Evolutionary conservation across 2,888 invertebrate species (phyloP).

Genomic region (Dusona sp.): DNA sequence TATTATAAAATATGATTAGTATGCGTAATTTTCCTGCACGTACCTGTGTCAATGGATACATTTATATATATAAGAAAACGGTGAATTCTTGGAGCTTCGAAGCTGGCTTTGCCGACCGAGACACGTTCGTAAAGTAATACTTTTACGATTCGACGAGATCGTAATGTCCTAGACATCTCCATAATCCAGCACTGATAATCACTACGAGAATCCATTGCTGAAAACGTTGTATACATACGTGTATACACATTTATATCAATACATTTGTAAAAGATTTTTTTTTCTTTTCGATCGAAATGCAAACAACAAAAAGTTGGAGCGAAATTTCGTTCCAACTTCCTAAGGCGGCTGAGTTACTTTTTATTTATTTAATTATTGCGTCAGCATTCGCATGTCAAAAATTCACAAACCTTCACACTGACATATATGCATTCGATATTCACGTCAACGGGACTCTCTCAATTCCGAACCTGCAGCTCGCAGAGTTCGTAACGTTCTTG

Average conservation of each 20-base stretch:
- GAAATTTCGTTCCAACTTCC: too few relatives aligned
- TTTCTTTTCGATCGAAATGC: conserved; percentile 27
- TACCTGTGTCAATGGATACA: not conserved
- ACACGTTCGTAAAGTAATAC: conserved; percentile 68
- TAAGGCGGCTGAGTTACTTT: not conserved
- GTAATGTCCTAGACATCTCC: conserved; percentile 82
- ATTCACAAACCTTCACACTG: not conserved
- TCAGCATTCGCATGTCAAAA: conserved; percentile 14
- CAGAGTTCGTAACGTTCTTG: conserved; percentile 50
- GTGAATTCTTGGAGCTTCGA: conserved; percentile 27
- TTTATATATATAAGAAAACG: conserved; percentile 40
- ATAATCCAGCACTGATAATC: conserved; percentile 73
- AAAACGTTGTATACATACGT: conserved; percentile 13
- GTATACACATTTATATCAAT: conserved; percentile 1
- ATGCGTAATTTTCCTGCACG: conserved; percentile 43
- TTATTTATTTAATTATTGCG: conserved; percentile 42
- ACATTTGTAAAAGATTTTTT: not conserved
- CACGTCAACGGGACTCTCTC: conserved; percentile 12
- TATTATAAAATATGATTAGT: conserved; percentile 9
- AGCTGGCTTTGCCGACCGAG: conserved; percentile 30
- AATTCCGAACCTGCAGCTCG: conserved; percentile 18
- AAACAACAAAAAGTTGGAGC: too few relatives aligned
- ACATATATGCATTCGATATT: conserved; percentile 21
- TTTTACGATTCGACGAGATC: conserved; percentile 71
- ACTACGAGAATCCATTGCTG: conserved; percentile 39